Conservation (phyloP, 1,140 invertebrate genomes). For the Drosophila simulans region DNA sequence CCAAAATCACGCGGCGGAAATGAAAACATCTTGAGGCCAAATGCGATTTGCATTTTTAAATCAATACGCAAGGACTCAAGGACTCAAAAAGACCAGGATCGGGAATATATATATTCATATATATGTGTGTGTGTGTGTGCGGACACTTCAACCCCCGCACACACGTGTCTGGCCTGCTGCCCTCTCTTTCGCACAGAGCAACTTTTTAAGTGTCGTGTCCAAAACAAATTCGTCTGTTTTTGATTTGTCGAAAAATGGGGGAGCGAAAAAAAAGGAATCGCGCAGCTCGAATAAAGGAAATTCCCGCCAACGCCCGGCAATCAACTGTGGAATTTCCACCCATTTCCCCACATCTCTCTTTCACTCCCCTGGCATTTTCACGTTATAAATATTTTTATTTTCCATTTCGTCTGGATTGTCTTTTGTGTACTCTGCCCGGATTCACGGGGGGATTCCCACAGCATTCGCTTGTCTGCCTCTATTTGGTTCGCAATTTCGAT, state of each 20-base stretch:
- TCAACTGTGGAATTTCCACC: constrained; percentile 56
- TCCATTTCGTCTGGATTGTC: constrained; percentile 67
- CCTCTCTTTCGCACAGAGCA: constrained; percentile 51
- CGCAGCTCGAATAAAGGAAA: constrained; percentile 33
- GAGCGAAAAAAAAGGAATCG: constrained; percentile 25
- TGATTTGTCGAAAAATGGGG: constrained; percentile 77
- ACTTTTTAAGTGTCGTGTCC: constrained; percentile 82
- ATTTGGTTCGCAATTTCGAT: constrained; percentile 59
- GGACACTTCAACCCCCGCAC: constrained; percentile 17
- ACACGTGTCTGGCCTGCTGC: constrained; percentile 60
- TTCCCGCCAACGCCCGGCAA: constrained; percentile 59
- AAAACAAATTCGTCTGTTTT: constrained; percentile 84
- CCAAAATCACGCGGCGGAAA: constrained; percentile 61
- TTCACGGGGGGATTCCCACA: constrained; percentile 34
- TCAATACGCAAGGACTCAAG: constrained; percentile 64
- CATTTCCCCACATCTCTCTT: constrained; percentile 10
- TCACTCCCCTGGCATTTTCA: constrained; percentile 65
- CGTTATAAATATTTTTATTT: constrained; percentile 83
- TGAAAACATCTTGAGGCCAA: constrained; percentile 77
- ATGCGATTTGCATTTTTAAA: constrained; percentile 82
- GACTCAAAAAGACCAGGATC: constrained; percentile 24
- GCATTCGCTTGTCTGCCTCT: constrained; percentile 26
- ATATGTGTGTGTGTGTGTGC: too few species aligned
- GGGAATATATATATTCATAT: constrained; percentile 12
- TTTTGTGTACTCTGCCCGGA: constrained; percentile 26